Evolutionary conservation across 2,113 vertebrate genomes (phyloP).

Genomic region (Panthera leo): DNA sequence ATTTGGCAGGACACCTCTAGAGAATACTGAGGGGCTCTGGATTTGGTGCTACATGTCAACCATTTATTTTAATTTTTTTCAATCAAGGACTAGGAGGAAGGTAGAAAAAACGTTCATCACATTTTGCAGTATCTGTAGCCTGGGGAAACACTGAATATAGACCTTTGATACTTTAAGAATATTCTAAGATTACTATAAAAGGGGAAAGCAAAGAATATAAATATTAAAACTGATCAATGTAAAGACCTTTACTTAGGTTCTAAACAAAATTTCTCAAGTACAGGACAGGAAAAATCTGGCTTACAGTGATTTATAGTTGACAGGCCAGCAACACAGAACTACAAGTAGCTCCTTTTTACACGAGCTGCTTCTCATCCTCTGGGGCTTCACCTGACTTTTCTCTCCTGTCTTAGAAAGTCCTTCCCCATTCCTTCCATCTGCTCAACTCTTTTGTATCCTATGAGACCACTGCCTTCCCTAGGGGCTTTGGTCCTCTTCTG

Average conservation of each 20-base stretch:
- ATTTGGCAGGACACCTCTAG: neutral
- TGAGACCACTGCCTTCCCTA: neutral
- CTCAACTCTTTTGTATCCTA: neutral
- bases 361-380: neutral
- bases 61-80: neutral
- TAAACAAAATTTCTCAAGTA: neutral
- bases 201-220: neutral
- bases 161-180: neutral
- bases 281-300: neutral
- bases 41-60: neutral
- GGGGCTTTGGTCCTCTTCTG: neutral
- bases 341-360: neutral
- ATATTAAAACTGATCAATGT: neutral
- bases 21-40: neutral
- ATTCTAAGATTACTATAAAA: neutral
- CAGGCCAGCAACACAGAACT: neutral
- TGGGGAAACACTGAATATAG: neutral
- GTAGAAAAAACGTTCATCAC: neutral
- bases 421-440: neutral
- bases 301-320: neutral
- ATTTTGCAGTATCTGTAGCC: neutral
- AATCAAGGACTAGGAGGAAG: slow-evolving; percentile 14
- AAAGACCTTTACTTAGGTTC: neutral
- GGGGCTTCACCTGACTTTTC: slow-evolving; percentile 26
- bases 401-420: neutral